Evolutionary conservation across 2,113 vertebrate genomes (phyloP).

Genomic region (Ginglymostoma cirratum): DNA sequence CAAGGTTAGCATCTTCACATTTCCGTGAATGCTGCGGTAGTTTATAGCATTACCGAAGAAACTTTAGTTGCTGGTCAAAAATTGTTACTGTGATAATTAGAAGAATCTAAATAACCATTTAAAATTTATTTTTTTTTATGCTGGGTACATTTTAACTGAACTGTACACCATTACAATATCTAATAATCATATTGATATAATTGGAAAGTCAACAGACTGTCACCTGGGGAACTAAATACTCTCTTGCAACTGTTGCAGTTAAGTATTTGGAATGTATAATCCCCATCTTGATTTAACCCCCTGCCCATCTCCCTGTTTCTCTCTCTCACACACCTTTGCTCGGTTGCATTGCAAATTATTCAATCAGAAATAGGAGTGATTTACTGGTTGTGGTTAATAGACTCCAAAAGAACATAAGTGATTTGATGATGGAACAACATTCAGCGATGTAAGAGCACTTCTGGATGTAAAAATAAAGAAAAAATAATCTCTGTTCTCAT

Average conservation of each 20-base stretch:
- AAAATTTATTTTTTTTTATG: slow-evolving; percentile 13
- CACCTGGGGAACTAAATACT: neutral
- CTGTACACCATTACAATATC: neutral
- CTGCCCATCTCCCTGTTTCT: no score
- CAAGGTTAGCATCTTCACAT: slow-evolving; percentile 29
- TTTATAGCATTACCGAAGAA: neutral
- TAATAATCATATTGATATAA: neutral
- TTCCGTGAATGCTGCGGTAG: neutral
- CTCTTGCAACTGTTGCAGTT: neutral
- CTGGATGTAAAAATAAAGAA: no score
- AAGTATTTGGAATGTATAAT: neutral
- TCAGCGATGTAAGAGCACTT: no score
- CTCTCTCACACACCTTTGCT: no score
- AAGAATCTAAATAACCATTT: slow-evolving; percentile 19
- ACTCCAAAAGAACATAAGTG: no score
- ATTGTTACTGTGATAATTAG: slow-evolving; percentile 17
- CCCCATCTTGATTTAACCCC: neutral
- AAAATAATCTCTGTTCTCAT: neutral
- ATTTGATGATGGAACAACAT: no score
- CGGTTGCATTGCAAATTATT: no score
- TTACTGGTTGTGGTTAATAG: no score
- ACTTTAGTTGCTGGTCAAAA: slow-evolving; percentile 33
- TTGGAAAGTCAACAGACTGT: neutral
- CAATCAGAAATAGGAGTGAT: no score
- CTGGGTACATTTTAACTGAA: neutral